Conservation (phyloP, 2,888 invertebrate species). For the Byasa hedistus region DNA sequence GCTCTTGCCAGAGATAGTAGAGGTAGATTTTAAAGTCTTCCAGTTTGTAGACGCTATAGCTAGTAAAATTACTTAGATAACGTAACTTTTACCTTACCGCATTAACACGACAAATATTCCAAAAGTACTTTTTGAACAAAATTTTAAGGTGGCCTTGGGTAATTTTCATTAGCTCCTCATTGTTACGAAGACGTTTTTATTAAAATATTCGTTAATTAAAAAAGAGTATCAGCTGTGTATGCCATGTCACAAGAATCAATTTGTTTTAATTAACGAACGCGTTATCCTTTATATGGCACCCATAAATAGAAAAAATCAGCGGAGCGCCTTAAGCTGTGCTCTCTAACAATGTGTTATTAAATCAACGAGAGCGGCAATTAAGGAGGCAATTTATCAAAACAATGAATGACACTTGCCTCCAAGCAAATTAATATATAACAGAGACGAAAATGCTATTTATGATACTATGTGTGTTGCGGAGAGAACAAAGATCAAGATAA, state of each 20-base stretch:
- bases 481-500: neutral
- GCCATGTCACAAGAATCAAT: neutral
- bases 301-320: constrained; percentile 18
- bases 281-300: constrained; percentile 2
- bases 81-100: too few species aligned
- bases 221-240: neutral
- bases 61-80: too few species aligned
- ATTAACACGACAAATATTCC: too few species aligned
- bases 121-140: too few species aligned
- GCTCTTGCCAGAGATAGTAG: too few species aligned
- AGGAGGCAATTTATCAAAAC: constrained; percentile 28
- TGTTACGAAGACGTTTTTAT: too few species aligned
- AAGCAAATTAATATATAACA: constrained; percentile 23
- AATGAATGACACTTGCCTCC: constrained; percentile 28
- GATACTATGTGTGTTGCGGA: neutral
- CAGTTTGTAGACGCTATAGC: too few species aligned
- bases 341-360: constrained; percentile 30
- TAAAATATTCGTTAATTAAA: too few species aligned
- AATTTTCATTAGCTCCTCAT: too few species aligned
- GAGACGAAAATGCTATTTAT: constrained; percentile 18
- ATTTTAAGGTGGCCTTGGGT: too few species aligned
- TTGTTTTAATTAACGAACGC: constrained; percentile 19
- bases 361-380: constrained; percentile 29
- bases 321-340: constrained; percentile 16
- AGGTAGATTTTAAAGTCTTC: too few species aligned